These are phyloP conservation scores for Fabriciana adippe DNA, from an alignment of 2,888 invertebrate species.

Conservation along the genomic window DNA sequence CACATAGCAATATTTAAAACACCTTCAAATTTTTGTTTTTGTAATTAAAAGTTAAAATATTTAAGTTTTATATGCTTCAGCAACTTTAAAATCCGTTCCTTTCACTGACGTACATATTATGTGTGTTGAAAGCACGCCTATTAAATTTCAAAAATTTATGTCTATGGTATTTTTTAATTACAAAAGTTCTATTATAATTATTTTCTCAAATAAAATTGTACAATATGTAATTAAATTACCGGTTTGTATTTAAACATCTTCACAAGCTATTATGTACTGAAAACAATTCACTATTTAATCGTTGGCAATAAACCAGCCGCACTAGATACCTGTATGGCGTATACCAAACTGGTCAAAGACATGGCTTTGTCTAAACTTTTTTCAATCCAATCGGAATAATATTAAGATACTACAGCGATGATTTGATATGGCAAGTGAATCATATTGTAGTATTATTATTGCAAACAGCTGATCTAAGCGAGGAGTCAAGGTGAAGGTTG, in stretches of 20 bases:
- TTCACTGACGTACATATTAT: constrained; percentile 26
- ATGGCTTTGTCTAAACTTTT: constrained; percentile 48
- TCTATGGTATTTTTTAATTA: constrained; percentile 10
- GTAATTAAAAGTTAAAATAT: constrained; percentile 16
- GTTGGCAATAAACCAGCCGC: constrained; percentile 54
- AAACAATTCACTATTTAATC: constrained; percentile 49
- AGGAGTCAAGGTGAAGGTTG: constrained; percentile 59
- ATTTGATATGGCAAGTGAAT: constrained; percentile 68
- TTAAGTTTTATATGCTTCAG: constrained; percentile 36
- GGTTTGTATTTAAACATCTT: constrained; percentile 7
- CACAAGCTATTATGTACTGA: constrained; percentile 26
- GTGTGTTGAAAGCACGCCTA: constrained; percentile 32
- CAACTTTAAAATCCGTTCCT: constrained; percentile 34
- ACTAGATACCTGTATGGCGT: constrained; percentile 31
- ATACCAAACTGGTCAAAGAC: constrained; percentile 57
- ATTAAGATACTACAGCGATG: constrained; percentile 54
- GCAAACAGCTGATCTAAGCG: constrained; percentile 62
- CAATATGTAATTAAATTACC: constrained; percentile 3
- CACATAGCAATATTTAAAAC: constrained; percentile 19
- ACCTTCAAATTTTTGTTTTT: constrained; percentile 7
- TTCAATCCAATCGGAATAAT: constrained; percentile 56
- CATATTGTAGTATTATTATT: constrained; percentile 68
- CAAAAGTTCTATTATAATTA: constrained; percentile 16
- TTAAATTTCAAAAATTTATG: constrained; percentile 26
- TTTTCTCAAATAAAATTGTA: constrained; percentile 6